phyloP scores from a whole-genome alignment of 2,113 vertebrate genomes.

The Salvelinus fontinalis region DNA sequence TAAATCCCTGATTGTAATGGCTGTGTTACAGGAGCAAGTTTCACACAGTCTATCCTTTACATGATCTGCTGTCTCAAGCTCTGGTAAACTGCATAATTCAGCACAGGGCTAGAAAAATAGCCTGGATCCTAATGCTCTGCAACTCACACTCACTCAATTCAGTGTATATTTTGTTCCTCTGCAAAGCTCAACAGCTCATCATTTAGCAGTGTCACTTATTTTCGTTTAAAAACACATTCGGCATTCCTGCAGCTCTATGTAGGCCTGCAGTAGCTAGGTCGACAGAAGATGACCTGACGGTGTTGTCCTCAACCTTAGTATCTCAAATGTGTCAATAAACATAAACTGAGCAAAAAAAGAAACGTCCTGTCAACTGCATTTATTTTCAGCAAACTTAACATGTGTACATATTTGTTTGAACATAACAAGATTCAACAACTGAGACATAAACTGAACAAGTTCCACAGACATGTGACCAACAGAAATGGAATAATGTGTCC shows the following conservation, averaged over 20 bases:
- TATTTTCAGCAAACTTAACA: too few species aligned
- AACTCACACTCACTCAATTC: too few species aligned
- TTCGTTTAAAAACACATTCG: too few species aligned
- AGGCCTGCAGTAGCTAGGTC: not conserved
- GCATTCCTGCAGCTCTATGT: not conserved
- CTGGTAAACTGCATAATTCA: constrained; percentile 4
- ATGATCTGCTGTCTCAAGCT: constrained; percentile 14
- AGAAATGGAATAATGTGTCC: too few species aligned
- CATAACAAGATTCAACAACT: too few species aligned
- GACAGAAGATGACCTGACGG: not conserved
- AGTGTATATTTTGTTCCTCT: not conserved
- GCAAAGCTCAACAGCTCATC: too few species aligned
- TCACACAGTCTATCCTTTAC: not conserved
- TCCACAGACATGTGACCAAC: too few species aligned
- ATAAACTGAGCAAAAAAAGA: too few species aligned
- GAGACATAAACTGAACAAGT: too few species aligned
- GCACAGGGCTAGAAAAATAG: not conserved
- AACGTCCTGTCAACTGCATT: too few species aligned
- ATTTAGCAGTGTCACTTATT: too few species aligned
- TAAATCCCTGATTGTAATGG: constrained; percentile 12
- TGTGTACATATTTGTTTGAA: too few species aligned
- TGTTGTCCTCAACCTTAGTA: not conserved
- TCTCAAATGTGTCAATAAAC: not conserved
- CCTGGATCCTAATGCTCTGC: not conserved
- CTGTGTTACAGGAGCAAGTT: constrained; percentile 18